A percentile compares a stretch with the other conserved stretches of the same genome.
phyloP scores from a whole-genome alignment of 2,797 vertebrate species.

The Acanthurus tractus region DNA sequence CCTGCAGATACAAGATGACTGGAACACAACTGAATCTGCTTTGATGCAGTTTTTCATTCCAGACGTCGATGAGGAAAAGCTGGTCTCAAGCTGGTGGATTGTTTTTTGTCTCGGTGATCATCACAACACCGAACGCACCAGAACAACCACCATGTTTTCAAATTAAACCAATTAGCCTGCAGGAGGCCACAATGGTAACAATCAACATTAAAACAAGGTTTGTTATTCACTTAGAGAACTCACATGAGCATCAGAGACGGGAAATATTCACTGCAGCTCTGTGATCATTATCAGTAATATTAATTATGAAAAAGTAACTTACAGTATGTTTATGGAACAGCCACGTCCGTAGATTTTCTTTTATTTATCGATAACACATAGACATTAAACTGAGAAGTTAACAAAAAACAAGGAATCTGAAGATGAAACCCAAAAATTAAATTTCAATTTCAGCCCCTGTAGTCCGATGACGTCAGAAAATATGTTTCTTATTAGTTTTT shows the following conservation, averaged over 20 bases:
- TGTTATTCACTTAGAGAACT: conserved; percentile 32
- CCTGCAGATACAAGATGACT: too few species aligned
- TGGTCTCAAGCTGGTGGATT: conserved; percentile 5
- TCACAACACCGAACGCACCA: conserved; percentile 9
- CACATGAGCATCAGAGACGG: conserved; percentile 7
- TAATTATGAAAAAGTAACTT: conserved; percentile 18
- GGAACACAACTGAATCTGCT: conserved; percentile 11
- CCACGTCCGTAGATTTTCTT: background rate
- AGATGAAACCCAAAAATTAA: conserved; percentile 11
- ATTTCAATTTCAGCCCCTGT: conserved; percentile 2
- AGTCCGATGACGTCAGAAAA: background rate
- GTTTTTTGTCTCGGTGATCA: conserved; percentile 30
- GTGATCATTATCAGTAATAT: conserved; percentile 10
- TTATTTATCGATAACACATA: conserved; percentile 24
- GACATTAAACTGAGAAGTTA: background rate
- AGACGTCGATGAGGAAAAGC: conserved; percentile 5
- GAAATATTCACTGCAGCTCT: conserved; percentile 29
- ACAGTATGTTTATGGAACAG: conserved; percentile 8
- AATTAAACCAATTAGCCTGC: conserved; percentile 29
- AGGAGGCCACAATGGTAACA: conserved; percentile 14
- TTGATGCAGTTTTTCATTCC: conserved; percentile 36
- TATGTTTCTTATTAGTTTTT: conserved; percentile 19
- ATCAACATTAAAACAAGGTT: conserved; percentile 22
- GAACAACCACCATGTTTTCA: background rate
- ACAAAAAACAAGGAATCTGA: background rate